Evolutionary conservation across 1,140 invertebrate genomes (phyloP), one percentile per base, ranked within the genome.

Genomic region (Stegodyphus dumicola): DNA sequence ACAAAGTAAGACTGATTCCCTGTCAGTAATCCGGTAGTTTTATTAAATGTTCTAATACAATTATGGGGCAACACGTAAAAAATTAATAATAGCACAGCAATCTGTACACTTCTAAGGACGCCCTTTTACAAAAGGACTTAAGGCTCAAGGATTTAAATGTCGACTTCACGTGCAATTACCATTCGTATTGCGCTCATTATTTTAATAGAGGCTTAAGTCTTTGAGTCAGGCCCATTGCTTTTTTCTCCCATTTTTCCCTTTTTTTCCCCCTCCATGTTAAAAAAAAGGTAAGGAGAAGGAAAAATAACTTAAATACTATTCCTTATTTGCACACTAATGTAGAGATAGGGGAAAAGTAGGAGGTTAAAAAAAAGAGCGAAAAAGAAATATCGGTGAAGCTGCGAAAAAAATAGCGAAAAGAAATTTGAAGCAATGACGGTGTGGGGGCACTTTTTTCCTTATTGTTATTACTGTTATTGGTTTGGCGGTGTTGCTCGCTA

Each of bases 171-270:
- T 85, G 74, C 81, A 85, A 85, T 85, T 85, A 85, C 81, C 74
- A 84, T 77, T 84, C 65, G 81, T 84, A 77, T 64, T 69, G 51
- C 56, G 73, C 73, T 84, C 81, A 84, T 84, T 84, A 84, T 84
- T 84, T 84, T 84, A 84, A 84, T 84, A 84, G 81, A 84, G 73
- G 81, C 81, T 84, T 84, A 84, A 84, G 81, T 84, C 73, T 84
- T 70, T 66, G 70, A 83, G 70, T 74, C 56, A 83, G 79, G 17
- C 49, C 15, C 33, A 33, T 33, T 10, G 11, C 53, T 66, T 77
- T 66, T 66, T 60, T 33, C 60, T 66, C 80, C 66, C 60, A 66
- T 49, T 9, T 54, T 52, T 66, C 9, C 17, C 6, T 5, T 11
- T 15, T 15, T 15, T 60, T 5, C 56, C 56, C 15, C 9, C 9